Percentiles rank a stretch among this genome's conserved stretches.
These are phyloP conservation scores for Amphiprion percula DNA, from an alignment of 2,113 vertebrate genomes.

Conservation along the genomic window DNA sequence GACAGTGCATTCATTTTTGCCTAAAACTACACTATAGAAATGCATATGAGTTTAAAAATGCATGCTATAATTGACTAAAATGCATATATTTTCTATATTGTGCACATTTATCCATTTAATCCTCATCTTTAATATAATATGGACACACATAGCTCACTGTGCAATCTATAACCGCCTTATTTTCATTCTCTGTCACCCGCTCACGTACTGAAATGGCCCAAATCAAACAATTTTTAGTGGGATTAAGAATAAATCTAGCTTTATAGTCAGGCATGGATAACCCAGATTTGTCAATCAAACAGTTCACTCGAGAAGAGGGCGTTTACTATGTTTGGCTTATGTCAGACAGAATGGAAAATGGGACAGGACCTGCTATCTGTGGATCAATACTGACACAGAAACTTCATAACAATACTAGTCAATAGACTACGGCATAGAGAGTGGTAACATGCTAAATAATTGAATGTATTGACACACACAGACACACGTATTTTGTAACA, in stretches of 20 bases:
- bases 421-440: constrained; percentile 51
- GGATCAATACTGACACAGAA: constrained; percentile 67
- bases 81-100: not conserved
- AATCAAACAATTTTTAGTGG: constrained; percentile 40
- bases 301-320: constrained; percentile 25
- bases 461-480: constrained; percentile 65
- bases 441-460: constrained; percentile 57
- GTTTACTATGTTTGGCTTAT: constrained; percentile 23
- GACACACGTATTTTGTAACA: constrained; percentile 14
- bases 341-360: constrained; percentile 50
- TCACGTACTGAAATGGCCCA: constrained; percentile 9
- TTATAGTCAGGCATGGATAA: constrained; percentile 60
- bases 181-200: not conserved
- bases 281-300: constrained; percentile 68
- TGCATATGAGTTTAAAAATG: not conserved
- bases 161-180: not conserved
- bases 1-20: constrained; percentile 27
- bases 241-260: constrained; percentile 68
- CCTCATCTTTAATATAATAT: not conserved
- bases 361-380: constrained; percentile 45
- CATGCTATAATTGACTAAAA: not conserved
- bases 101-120: not conserved
- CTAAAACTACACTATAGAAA: not conserved
- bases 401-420: constrained; percentile 52
- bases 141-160: not conserved